phyloP scores from a whole-genome alignment of 2,113 vertebrate species.

The Melospiza melodia region DNA sequence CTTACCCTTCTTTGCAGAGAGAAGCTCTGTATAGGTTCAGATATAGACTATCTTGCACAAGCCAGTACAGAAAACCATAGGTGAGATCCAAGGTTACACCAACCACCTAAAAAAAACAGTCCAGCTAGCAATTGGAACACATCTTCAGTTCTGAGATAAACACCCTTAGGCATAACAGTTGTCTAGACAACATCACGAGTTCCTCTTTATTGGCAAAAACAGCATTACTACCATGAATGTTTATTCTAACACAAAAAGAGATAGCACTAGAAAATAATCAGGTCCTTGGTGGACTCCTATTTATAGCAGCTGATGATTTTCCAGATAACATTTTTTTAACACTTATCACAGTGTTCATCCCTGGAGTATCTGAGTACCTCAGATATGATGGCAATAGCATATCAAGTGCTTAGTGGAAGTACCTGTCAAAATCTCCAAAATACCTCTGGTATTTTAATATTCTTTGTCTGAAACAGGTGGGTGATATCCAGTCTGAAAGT shows the following conservation, averaged over 20 bases:
- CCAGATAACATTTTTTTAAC: background rate
- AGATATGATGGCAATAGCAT: background rate
- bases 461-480: background rate
- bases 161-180: background rate
- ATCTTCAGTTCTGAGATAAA: background rate
- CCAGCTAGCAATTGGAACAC: background rate
- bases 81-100: conserved; percentile 74
- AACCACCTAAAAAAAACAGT: conserved; percentile 61
- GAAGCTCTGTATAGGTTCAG: conserved; percentile 69
- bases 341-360: background rate
- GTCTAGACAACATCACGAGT: background rate
- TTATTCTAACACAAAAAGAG: background rate
- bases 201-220: background rate
- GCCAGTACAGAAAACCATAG: conserved; percentile 73
- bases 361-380: background rate
- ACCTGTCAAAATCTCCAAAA: background rate
- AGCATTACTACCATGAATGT: background rate
- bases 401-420: background rate
- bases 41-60: conserved; percentile 70
- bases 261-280: background rate
- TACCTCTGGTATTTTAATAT: background rate
- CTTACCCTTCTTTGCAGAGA: conserved; percentile 56
- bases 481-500: background rate
- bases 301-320: background rate
- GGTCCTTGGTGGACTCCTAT: background rate